Conservation (phyloP, 2,113 vertebrate species). For the Epinephelus lanceolatus region DNA sequence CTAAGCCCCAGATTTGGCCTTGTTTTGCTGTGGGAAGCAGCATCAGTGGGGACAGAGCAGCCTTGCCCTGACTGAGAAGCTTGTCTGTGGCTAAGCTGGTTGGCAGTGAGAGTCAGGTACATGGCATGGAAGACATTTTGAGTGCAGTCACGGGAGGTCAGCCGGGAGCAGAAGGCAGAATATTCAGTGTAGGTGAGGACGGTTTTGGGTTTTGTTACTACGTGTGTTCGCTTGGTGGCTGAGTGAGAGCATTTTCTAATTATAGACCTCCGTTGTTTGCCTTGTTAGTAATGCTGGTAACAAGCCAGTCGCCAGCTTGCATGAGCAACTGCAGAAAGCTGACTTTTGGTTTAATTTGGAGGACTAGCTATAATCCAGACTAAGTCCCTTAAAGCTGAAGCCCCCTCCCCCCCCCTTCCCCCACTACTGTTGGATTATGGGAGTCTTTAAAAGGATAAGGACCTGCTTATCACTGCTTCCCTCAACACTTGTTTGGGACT, state of each 20-base stretch:
- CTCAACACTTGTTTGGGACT: constrained; percentile 80
- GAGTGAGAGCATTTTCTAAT: constrained; percentile 75
- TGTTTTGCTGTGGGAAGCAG: constrained; percentile 72
- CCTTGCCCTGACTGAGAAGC: constrained; percentile 72
- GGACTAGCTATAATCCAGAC: constrained; percentile 87
- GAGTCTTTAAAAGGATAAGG: constrained; percentile 88
- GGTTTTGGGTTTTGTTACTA: constrained; percentile 25
- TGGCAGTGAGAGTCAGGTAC: constrained; percentile 68
- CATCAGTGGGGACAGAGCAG: constrained; percentile 68
- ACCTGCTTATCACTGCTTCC: constrained; percentile 82
- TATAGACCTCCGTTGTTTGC: constrained; percentile 69
- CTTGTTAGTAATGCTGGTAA: constrained; percentile 74
- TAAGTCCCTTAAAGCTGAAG: constrained; percentile 85
- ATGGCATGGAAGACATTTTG: constrained; percentile 54
- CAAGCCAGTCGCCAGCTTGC: constrained; percentile 81
- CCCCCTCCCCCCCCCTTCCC: constrained; percentile 63
- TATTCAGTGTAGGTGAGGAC: constrained; percentile 15
- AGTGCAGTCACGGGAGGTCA: constrained; percentile 45
- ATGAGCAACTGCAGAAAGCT: constrained; percentile 85
- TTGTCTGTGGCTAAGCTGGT: constrained; percentile 76
- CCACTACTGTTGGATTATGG: constrained; percentile 80
- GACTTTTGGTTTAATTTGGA: constrained; percentile 89
- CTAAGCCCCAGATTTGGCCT: constrained; percentile 82
- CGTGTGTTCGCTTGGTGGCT: constrained; percentile 36
- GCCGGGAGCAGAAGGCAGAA: constrained; percentile 7